These are phyloP conservation scores for Gymnocephalus cernua DNA, from an alignment of 2,113 vertebrate species.

Conservation along the genomic window DNA sequence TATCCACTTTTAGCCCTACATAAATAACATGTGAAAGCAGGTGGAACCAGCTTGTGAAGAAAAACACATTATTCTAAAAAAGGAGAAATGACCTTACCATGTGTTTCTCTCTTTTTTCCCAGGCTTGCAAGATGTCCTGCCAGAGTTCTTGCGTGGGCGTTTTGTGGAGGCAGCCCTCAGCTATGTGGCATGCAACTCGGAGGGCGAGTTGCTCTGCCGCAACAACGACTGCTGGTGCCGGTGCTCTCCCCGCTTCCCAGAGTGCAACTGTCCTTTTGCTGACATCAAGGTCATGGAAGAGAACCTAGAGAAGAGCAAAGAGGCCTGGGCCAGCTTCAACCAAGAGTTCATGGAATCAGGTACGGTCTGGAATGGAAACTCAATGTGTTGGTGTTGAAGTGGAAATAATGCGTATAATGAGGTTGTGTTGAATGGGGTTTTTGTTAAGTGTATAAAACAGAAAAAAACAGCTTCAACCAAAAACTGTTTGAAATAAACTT, in stretches of 20 bases:
- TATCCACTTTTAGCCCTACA: not conserved
- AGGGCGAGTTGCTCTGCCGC: conserved; percentile 93
- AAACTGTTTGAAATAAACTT: not conserved
- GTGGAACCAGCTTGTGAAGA: not conserved
- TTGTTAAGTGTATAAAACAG: not conserved
- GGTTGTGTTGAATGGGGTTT: not conserved
- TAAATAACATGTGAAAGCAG: conserved; percentile 4
- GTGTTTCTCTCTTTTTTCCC: conserved; percentile 16
- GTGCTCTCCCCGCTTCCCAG: conserved; percentile 89
- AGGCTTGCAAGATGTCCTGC: conserved; percentile 96
- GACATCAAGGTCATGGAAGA: conserved; percentile 95
- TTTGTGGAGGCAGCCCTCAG: conserved; percentile 96
- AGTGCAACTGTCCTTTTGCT: conserved; percentile 94
- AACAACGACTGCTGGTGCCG: conserved; percentile 95
- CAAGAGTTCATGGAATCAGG: conserved; percentile 95
- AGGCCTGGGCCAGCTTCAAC: conserved; percentile 88
- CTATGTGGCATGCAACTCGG: conserved; percentile 95
- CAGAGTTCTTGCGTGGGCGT: conserved; percentile 90
- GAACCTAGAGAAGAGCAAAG: conserved; percentile 89
- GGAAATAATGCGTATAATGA: not conserved
- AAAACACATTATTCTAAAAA: not conserved
- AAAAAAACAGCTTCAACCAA: not conserved
- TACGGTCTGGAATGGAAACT: conserved; percentile 61
- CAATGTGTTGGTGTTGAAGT: not conserved
- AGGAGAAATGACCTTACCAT: not conserved